Evolutionary conservation across 2,797 vertebrate genomes (phyloP), one percentile per base, ranked within the genome.

Genomic region (Falco rusticolus): DNA sequence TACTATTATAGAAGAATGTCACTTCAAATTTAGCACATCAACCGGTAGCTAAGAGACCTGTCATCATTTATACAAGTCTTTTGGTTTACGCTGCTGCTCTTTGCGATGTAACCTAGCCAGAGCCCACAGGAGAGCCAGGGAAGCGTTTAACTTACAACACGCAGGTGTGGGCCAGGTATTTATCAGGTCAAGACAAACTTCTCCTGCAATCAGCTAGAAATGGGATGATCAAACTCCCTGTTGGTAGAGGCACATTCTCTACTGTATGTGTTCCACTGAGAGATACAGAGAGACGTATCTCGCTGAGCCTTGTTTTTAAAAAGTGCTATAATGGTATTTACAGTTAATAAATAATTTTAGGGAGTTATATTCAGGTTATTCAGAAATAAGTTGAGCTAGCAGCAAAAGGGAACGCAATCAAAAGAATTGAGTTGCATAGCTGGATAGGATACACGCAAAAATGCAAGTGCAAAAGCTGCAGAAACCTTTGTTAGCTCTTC

Each of bases 311-410:
- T 43, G 50, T 8, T 47, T 47, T 43, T 6, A 60, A 10, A 66
- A 5, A 0, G 10, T 17, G 9, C 54, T 34, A 0, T 24, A 24
- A 39, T 0, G 6, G 12, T 19, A 43, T 13, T 34, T 39, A 0
- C 0, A 10, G 22, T 28, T 75, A 21, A 10, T 18, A 6, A 53
- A 45, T 69, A 5, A 39, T 48, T 6, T 3, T 5, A 11, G 70
- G 2, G 19, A 51, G 41, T 41, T 74, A 6, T 11, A 43, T 11
- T 37, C 25, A 24, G 29, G 8, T n/a, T 53, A 21, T 13, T 47
- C 1, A 20, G 9, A 84, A 72, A 25, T 11, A 17, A 41, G 15
- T 12, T 1, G 2, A 63, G 63, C 5, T 34, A 63, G 10, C 29
- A 78, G 74, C 33, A 51, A 63, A 72, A 86, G 22, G 45, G 48